Base-by-base conservation (phyloP, 2,113 vertebrate genomes). In the Oreochromis spilurus region DNA sequence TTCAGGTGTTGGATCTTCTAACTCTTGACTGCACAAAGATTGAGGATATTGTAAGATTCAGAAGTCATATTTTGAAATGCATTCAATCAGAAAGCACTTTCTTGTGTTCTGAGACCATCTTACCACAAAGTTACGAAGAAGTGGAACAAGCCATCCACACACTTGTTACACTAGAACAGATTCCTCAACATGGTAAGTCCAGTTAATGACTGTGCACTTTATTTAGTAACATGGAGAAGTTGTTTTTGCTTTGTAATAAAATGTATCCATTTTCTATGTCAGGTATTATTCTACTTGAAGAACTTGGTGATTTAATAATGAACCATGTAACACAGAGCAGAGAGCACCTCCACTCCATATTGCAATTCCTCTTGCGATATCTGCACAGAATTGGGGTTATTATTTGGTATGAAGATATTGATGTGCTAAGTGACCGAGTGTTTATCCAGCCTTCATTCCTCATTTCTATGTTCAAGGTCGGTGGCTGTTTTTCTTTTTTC, bases 381-480 rank as follows among this genome's bases (percentile, higher is more conserved):
- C 55, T 88, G 54, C 87, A 88, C 57, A 55, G 82, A 38, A 88
- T 88, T 48, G 87, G 87, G 26, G 45, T 81, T 55, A 84, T 88
- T 17, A 11, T 84, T 12, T 88, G 87, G 87, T 82, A 84, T 31
- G 82, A 84, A 84, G 83, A 88, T 48, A 84, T 84, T 38, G 50
- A 45, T n/a, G 24, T 62, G 2, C 82, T 88, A 29, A 81, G 78
- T 6, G 82, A 88, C 78, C 81, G 48, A 77, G 82, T 88, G 31
- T 88, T 88, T 38, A 78, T 84, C 26, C 34, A 88, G 34, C 87
- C 87, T 45, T 84, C 87, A 7, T 88, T 88, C 36, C 83, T 88
- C 55, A 88, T 88, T 70, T 82, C 82, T 16, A 58, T 84, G 79
- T 88, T 88, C 67, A 88, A 84, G 87, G 87, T 85, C 10, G 57